phyloP scores from a whole-genome alignment of 2,797 vertebrate genomes.

The Rousettus madagascariensis region DNA sequence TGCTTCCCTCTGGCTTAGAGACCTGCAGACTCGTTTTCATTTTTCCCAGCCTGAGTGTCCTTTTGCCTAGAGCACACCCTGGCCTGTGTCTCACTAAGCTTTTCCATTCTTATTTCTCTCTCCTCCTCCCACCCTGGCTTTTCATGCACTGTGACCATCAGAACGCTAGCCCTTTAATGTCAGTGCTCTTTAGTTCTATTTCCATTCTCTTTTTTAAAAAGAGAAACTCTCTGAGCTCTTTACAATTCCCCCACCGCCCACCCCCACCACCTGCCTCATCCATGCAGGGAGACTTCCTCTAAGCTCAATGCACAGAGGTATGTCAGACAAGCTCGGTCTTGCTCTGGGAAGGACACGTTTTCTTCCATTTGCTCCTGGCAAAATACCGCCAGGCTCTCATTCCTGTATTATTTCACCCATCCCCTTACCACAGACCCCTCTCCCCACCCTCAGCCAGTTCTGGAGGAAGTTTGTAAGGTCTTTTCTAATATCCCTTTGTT shows the following conservation, averaged over 20 bases:
- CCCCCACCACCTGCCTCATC: slow-evolving; percentile 34
- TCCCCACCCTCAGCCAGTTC: not conserved
- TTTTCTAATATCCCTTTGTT: not conserved
- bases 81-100: not conserved
- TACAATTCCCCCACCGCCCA: not conserved
- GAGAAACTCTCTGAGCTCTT: not conserved
- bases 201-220: not conserved
- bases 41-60: not conserved
- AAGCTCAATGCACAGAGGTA: not conserved
- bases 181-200: not conserved
- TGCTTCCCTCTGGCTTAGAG: not conserved
- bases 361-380: slow-evolving; percentile 34
- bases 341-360: not conserved
- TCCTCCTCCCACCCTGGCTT: not conserved
- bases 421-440: not conserved
- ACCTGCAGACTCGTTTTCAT: no score
- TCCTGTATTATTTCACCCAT: not conserved
- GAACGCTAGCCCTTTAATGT: not conserved
- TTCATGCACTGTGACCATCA: not conserved
- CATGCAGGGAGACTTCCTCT: not conserved
- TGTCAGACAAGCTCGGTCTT: slow-evolving; percentile 53
- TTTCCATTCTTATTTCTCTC: not conserved
- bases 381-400: not conserved
- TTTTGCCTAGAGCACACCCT: not conserved
- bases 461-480: not conserved